Evolutionary conservation across 2,888 invertebrate species (phyloP).

Genomic region (Molanna angustata): DNA sequence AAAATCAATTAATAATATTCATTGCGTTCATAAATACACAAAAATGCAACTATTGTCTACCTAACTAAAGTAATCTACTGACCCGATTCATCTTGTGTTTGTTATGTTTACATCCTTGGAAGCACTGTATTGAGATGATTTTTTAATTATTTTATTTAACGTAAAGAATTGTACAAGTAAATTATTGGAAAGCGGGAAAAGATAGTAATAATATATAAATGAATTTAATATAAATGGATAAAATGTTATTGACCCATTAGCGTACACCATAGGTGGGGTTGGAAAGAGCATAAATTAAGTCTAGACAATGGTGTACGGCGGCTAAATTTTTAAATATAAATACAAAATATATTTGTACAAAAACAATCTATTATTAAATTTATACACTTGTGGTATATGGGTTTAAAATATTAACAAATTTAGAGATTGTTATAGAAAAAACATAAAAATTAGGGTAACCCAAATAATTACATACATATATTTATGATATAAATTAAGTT

Average conservation of each 20-base stretch:
- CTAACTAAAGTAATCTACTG: too few species aligned
- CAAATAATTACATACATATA: conserved; percentile 1
- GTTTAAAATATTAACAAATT: not conserved
- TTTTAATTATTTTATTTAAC: too few species aligned
- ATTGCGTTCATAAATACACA: too few species aligned
- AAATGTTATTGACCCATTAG: not conserved
- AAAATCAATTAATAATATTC: too few species aligned
- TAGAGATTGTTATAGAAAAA: not conserved
- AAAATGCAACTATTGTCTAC: too few species aligned
- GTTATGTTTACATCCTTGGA: too few species aligned
- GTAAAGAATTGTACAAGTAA: too few species aligned
- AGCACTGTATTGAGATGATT: too few species aligned
- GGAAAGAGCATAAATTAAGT: not conserved
- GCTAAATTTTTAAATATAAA: conserved; percentile 12
- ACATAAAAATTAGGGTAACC: conserved; percentile 11
- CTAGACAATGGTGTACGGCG: conserved; percentile 20
- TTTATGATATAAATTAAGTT: conserved; percentile 18
- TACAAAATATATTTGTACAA: conserved; percentile 25
- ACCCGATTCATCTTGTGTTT: too few species aligned
- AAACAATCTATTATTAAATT: conserved; percentile 16
- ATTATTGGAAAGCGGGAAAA: too few species aligned
- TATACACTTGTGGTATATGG: conserved; percentile 15
- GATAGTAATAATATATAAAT: too few species aligned
- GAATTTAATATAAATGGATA: too few species aligned
- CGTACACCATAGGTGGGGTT: conserved; percentile 1